phyloP scores from a whole-genome alignment of 2,797 vertebrate species.

The Eurystomus glaucurus region DNA sequence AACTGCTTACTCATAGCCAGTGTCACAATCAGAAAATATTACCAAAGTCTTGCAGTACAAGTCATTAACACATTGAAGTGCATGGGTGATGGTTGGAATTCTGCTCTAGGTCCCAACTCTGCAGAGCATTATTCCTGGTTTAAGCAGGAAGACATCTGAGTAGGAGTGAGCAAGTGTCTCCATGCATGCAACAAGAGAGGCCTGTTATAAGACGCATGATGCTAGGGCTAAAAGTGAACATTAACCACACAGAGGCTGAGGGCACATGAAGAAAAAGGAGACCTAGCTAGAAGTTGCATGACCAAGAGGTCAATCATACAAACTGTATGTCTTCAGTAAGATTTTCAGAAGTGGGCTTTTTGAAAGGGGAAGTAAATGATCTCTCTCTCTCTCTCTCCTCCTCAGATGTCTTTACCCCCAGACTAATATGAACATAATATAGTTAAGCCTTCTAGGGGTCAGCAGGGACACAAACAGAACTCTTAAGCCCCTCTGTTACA shows the following conservation, averaged over 20 bases:
- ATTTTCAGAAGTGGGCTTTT: not conserved
- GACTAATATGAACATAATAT: not conserved
- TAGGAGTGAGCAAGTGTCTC: not conserved
- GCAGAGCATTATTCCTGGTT: not conserved
- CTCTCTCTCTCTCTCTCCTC: not conserved
- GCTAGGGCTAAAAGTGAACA: not conserved
- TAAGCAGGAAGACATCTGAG: not conserved
- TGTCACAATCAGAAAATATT: not conserved
- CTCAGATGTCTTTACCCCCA: not conserved
- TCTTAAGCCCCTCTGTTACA: not conserved
- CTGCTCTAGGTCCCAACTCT: not conserved
- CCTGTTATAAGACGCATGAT: rapidly evolving
- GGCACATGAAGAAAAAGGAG: not conserved
- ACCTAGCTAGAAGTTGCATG: not conserved
- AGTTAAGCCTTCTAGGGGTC: not conserved
- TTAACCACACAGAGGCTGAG: not conserved
- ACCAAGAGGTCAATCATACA: not conserved
- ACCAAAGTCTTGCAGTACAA: not conserved
- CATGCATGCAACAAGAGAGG: rapidly evolving
- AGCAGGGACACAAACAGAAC: not conserved
- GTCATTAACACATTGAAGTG: not conserved
- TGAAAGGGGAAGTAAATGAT: not conserved
- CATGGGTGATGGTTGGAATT: not conserved
- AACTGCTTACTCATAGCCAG: not conserved
- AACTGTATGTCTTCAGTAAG: not conserved